phyloP scores from a whole-genome alignment of 2,113 vertebrate species.

The Tyto alba region DNA sequence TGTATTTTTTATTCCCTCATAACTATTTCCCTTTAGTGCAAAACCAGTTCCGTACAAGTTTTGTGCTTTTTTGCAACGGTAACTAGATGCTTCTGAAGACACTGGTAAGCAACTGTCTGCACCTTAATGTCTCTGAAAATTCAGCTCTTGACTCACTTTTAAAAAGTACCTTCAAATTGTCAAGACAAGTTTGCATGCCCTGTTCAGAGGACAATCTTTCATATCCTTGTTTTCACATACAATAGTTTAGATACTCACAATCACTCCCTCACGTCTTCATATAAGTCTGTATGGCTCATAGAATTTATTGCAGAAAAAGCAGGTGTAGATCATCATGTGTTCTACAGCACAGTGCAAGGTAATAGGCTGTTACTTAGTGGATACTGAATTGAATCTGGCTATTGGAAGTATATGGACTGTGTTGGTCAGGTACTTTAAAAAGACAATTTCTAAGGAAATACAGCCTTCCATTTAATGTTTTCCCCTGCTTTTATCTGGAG shows the following conservation, averaged over 20 bases:
- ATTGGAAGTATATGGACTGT: neutral
- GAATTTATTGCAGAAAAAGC: neutral
- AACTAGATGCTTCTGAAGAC: neutral
- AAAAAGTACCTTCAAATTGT: neutral
- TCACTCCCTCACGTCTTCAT: neutral
- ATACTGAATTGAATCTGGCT: neutral
- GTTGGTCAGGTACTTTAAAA: neutral
- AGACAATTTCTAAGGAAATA: neutral
- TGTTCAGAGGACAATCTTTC: neutral
- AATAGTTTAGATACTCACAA: neutral
- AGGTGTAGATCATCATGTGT: rapidly evolving
- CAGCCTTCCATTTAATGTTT: neutral
- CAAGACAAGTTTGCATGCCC: neutral
- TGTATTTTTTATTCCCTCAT: neutral
- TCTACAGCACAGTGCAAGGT: neutral
- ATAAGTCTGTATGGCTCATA: neutral
- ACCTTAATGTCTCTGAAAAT: neutral
- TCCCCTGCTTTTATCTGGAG: neutral
- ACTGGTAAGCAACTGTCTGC: neutral
- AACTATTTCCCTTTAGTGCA: neutral
- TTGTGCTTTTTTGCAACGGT: neutral
- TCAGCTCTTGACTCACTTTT: neutral
- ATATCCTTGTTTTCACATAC: neutral
- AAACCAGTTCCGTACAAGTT: neutral
- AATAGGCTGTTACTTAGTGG: neutral